Conservation (phyloP, 35 echinoderm and acorn worm genomes). For the Heliocidaris erythrogramma region DNA sequence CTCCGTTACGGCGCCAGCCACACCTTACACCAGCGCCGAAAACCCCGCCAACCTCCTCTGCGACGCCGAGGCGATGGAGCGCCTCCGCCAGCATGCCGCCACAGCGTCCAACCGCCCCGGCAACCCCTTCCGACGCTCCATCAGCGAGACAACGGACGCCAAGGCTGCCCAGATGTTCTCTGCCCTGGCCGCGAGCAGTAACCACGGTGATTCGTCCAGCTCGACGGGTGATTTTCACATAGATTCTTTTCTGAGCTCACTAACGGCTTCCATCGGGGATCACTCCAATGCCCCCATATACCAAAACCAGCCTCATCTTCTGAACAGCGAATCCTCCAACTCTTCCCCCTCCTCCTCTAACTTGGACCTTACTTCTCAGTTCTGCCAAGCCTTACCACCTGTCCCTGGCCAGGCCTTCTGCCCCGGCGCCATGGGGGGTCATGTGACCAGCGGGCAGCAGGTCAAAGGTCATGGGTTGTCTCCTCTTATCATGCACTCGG, state of each 20-base stretch:
- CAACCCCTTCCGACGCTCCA: conserved; percentile 82
- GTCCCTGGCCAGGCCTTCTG: not conserved
- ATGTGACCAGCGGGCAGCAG: not conserved
- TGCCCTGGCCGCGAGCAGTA: not conserved
- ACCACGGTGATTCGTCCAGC: not conserved
- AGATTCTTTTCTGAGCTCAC: conserved; percentile 16
- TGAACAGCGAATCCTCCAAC: not conserved
- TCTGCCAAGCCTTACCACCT: not conserved
- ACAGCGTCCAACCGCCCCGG: conserved; percentile 41
- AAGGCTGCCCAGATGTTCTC: conserved; percentile 20
- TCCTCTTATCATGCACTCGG: not conserved
- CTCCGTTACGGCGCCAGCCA: conserved; percentile 21
- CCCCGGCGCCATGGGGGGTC: not conserved
- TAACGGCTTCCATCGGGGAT: not conserved
- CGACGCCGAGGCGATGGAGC: conserved; percentile 59
- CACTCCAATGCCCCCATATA: conserved; percentile 3
- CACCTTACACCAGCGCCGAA: not conserved
- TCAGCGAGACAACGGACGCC: conserved; percentile 60
- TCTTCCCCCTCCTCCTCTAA: conserved; percentile 19
- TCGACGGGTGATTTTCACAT: not conserved
- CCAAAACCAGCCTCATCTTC: conserved; percentile 6
- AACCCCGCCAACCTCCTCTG: conserved; percentile 71
- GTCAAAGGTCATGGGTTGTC: conserved; percentile 11
- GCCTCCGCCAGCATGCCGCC: conserved; percentile 10
- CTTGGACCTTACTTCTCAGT: conserved; percentile 23